Evolutionary conservation across 2,797 vertebrate genomes (phyloP), one percentile per base, ranked within the genome.

Genomic region (Myripristis jacobus): DNA sequence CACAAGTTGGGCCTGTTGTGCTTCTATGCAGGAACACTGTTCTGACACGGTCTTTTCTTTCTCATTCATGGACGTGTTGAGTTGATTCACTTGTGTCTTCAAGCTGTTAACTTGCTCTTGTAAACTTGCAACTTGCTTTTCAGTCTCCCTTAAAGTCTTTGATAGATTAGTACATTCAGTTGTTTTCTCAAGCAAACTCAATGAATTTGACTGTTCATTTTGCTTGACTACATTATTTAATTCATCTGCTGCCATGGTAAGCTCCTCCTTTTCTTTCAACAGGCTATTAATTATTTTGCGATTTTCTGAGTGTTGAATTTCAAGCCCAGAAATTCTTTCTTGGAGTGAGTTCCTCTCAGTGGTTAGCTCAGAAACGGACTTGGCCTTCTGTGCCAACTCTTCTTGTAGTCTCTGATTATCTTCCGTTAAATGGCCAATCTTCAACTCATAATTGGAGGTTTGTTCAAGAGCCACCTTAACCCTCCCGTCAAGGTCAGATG

Each of bases 131-230:
- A 89, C 59, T 10, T 88, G 76, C 9, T 94, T 91, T 54, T 92
- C 93, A 56, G 75, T 93, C 67, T 94, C 90, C 2, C 3, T 74
- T 11, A 96, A 79, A 13, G 80, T 84, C 70, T 83, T 78, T n/a
- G 88, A 89, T 56, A 96, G 86, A 54, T 77, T 2, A 27, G 66
- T 67, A 67, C 92, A 96, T 70, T 96, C 92, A 13, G 76, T 93
- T 25, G 88, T 93, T 86, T 95, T 96, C 71, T 94, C 87, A 6
- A 87, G 80, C 69, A 96, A 86, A 77, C 80, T 87, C 53, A 91
- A 86, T 21, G 90, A 82, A 66, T 88, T 66, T 0, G 90, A 90
- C 48, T 61, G 74, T 62, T 92, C 89, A 15, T 90, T 94, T 62
- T 96, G 90, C 66, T 90, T 21, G 0, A 94, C 81, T 66, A 87